Percentiles rank a stretch among this genome's conserved stretches.
Evolutionary conservation across 2,888 invertebrate species (phyloP).

Genomic region (Lepeophtheirus nordmannii): DNA sequence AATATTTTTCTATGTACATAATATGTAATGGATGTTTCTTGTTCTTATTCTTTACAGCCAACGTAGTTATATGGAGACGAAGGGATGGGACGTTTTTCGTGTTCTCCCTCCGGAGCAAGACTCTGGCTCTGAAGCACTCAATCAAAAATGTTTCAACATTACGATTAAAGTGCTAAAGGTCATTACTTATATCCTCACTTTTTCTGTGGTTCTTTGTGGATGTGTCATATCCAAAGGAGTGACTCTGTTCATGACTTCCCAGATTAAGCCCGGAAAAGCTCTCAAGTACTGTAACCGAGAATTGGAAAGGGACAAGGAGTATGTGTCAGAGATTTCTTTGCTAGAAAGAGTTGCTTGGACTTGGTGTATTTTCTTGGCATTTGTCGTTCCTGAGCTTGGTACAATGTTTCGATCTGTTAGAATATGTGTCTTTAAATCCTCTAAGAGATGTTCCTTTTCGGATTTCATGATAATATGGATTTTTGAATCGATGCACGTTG

Average conservation of each 20-base stretch:
- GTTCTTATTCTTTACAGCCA: constrained; percentile 33
- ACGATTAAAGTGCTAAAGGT: constrained; percentile 51
- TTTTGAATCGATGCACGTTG: constrained; percentile 72
- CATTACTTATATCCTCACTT: constrained; percentile 66
- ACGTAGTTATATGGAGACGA: constrained; percentile 37
- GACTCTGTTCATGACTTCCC: constrained; percentile 79
- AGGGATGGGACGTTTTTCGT: constrained; percentile 66
- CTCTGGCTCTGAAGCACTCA: constrained; percentile 50
- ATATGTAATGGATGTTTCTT: too few relatives aligned
- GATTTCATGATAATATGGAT: constrained; percentile 53
- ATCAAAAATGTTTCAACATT: constrained; percentile 51
- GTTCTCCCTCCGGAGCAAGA: constrained; percentile 51
- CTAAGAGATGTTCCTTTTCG: constrained; percentile 50
- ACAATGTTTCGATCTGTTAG: constrained; percentile 64
- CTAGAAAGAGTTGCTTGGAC: constrained; percentile 56
- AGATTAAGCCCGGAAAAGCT: constrained; percentile 55
- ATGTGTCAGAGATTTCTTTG: constrained; percentile 15
- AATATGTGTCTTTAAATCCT: constrained; percentile 80
- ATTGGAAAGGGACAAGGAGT: constrained; percentile 41
- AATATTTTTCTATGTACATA: too few relatives aligned
- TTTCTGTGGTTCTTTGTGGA: constrained; percentile 62
- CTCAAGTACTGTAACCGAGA: constrained; percentile 68
- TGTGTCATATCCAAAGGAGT: constrained; percentile 77
- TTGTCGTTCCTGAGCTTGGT: constrained; percentile 73
- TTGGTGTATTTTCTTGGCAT: constrained; percentile 75